phyloP scores from a whole-genome alignment of 2,797 vertebrate genomes.

The Pterois miles region DNA sequence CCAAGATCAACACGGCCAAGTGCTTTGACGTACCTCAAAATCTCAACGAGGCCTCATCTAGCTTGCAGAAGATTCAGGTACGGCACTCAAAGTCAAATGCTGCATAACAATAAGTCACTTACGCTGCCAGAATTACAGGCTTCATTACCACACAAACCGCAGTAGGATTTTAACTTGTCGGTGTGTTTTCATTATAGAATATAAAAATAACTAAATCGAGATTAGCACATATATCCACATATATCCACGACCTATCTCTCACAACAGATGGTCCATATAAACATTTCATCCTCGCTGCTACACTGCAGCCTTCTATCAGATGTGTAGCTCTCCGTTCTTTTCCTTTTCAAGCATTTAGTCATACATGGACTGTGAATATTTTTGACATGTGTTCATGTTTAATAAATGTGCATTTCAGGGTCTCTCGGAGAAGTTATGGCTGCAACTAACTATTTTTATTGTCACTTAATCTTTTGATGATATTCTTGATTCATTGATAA shows the following conservation, averaged over 20 bases:
- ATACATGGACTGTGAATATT: background rate
- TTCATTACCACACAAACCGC: background rate
- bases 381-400: background rate
- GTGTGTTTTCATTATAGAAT: background rate
- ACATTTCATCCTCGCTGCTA: background rate
- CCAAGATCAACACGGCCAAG: slow-evolving; percentile 93
- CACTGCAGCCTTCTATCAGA: background rate
- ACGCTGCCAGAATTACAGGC: background rate
- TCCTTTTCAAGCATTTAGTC: background rate
- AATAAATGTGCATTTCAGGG: background rate
- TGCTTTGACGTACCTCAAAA: slow-evolving; percentile 94
- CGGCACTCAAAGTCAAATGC: background rate
- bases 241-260: background rate
- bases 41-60: slow-evolving; percentile 87
- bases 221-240: background rate
- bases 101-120: background rate
- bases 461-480: no score
- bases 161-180: background rate
- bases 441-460: no score
- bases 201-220: background rate
- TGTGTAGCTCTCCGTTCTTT: background rate
- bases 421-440: background rate
- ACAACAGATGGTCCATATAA: background rate
- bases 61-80: slow-evolving; percentile 96
- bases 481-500: no score